Conservation (phyloP, 2,888 invertebrate genomes). For the Plemyria rubiginata region DNA sequence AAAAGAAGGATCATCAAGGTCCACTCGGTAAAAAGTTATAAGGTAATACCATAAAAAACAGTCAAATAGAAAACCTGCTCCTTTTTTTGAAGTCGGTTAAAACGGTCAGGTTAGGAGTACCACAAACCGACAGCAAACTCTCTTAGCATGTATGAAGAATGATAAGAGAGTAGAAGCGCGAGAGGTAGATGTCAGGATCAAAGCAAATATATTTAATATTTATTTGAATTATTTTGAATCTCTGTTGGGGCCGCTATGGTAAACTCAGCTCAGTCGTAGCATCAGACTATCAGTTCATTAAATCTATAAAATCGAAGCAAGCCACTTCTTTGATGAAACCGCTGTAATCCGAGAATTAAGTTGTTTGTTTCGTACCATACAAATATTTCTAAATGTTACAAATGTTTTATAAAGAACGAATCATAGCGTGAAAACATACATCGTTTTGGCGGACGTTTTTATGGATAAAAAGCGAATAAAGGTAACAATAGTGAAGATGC, state of each 20-base stretch:
- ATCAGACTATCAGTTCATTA: conserved; percentile 12
- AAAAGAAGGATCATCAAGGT: no score
- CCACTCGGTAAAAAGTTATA: no score
- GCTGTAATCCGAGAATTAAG: conserved; percentile 47
- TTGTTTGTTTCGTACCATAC: conserved; percentile 39
- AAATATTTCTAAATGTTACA: conserved; percentile 43
- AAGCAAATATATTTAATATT: no score
- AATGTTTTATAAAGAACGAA: conserved; percentile 63
- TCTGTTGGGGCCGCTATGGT: background rate
- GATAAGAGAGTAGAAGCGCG: no score
- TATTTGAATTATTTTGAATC: background rate
- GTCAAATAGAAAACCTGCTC: no score
- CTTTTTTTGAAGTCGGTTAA: no score
- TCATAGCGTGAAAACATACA: conserved; percentile 82
- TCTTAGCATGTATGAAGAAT: no score
- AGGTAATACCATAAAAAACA: no score
- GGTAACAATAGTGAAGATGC: conserved; percentile 81
- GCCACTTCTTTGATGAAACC: conserved; percentile 26
- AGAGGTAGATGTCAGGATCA: no score
- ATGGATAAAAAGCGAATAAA: conserved; percentile 75
- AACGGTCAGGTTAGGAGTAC: no score
- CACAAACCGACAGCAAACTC: no score
- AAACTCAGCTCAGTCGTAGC: conserved; percentile 5
- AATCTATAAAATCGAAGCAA: conserved; percentile 21
- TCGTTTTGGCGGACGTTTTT: conserved; percentile 68